These are phyloP conservation scores for Scomber japonicus DNA, from an alignment of 2,113 vertebrate species.

Conservation along the genomic window DNA sequence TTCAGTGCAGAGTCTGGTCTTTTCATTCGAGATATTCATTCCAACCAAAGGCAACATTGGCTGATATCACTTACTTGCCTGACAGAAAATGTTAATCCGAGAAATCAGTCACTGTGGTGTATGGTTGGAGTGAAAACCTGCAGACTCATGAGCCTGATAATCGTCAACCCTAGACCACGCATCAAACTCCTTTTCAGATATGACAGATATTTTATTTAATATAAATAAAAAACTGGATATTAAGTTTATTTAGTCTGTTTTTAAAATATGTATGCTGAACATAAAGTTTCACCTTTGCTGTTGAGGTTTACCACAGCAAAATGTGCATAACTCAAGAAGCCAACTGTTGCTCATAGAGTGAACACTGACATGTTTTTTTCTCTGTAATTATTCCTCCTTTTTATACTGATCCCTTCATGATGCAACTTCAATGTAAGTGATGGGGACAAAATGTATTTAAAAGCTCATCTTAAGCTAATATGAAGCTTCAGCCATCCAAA, in stretches of 20 bases:
- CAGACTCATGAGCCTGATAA: conserved; percentile 12
- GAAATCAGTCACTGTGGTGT: conserved; percentile 32
- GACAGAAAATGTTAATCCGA: conserved; percentile 38
- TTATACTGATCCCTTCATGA: too few relatives aligned
- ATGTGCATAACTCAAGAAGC: conserved; percentile 26
- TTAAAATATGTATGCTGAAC: conserved; percentile 7
- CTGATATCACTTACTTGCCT: conserved; percentile 29
- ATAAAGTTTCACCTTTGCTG: not conserved
- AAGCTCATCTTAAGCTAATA: too few relatives aligned
- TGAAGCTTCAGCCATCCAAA: too few relatives aligned
- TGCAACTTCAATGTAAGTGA: too few relatives aligned
- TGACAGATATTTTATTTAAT: conserved; percentile 9
- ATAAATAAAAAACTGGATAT: not conserved
- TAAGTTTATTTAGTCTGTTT: not conserved
- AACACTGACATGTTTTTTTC: too few relatives aligned
- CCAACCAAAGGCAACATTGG: conserved; percentile 4
- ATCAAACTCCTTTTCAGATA: conserved; percentile 11
- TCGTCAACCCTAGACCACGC: not conserved
- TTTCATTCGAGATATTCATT: conserved; percentile 15
- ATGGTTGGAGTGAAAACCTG: conserved; percentile 41
- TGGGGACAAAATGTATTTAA: too few relatives aligned
- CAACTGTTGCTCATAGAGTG: not conserved
- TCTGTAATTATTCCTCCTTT: too few relatives aligned
- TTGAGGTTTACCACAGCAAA: conserved; percentile 29
- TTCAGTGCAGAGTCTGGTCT: conserved; percentile 23